Base-by-base conservation (phyloP, 2,797 vertebrate species). In the Bradypodion ventrale region DNA sequence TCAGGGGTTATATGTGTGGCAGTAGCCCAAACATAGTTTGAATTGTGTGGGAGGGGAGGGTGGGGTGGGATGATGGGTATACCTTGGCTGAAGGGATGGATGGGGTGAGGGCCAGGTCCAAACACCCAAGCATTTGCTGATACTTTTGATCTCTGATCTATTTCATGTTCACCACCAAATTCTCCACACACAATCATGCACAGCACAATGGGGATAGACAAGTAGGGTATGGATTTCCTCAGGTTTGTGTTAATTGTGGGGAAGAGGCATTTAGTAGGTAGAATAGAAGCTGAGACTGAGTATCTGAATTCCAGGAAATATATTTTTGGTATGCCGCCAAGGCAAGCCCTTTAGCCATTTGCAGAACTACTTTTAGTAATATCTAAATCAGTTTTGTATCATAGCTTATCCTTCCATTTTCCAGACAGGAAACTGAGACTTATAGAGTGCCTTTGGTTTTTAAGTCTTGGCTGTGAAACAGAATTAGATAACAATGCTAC, bases 301-400 rank as follows among this genome's bases (percentile, higher is more conserved):
- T 16, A 29, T 60, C 44, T 75, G 42, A 42, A 40, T 35, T 63
- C 32, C 65, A 40, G 49, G n/a, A 5, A n/a, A n/a, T n/a, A n/a
- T n/a, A n/a, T 32, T 46, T 5, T 19, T 68, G 81, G 85, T 80
- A 79, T 89, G 90, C 65, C 49, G 66, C 60, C 52, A 73, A 59
- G 40, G n/a, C n/a, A n/a, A n/a, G n/a, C 16, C 40, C 35, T 42
- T 35, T 70, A 60, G 52, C 42, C n/a, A 44, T 75, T 49, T 65
- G 35, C 29, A 44, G 25, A 63, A 63, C n/a, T 44, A 19, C 23
- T 16, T 29, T 23, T 75, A 49, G 23, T 40, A 49, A 63, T 49
- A 21, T 70, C 15, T 7, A 81, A 46, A 15, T 25, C 52, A 62
- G 21, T 16, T 63, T 27, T 56, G 44, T 29, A 62, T 46, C 65